Percentiles rank a stretch among this genome's conserved stretches.
Conservation (phyloP, 1,140 invertebrate genomes). For the Metaphire vulgaris region DNA sequence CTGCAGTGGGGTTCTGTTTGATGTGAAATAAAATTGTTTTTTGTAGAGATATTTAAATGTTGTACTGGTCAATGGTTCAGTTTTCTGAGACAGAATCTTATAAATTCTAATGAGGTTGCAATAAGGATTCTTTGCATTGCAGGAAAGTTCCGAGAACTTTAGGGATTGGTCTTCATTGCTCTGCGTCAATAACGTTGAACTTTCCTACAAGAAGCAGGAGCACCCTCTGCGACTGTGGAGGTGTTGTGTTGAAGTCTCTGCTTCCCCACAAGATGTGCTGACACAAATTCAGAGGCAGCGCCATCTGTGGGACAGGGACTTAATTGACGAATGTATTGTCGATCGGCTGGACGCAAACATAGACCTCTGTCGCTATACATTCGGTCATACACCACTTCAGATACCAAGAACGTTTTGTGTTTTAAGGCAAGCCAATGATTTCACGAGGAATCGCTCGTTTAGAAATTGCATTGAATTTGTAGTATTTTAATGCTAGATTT, state of each 20-base stretch:
- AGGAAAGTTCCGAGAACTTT: not conserved
- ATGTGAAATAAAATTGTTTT: not conserved
- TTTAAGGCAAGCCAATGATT: not conserved
- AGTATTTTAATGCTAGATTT: too few relatives aligned
- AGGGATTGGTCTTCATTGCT: not conserved
- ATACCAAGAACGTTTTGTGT: not conserved
- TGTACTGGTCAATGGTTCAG: too few relatives aligned
- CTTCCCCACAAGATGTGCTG: not conserved
- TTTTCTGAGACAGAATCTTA: too few relatives aligned
- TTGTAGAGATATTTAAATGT: not conserved
- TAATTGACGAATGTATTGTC: not conserved
- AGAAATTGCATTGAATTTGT: too few relatives aligned
- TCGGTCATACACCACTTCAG: not conserved
- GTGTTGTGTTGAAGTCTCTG: not conserved
- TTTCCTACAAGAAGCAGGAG: not conserved
- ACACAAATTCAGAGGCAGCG: not conserved
- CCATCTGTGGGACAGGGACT: not conserved
- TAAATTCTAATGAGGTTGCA: too few relatives aligned
- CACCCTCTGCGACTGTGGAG: not conserved
- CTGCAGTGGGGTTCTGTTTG: too few relatives aligned
- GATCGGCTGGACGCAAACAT: not conserved
- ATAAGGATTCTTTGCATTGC: not conserved
- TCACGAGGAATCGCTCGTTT: not conserved
- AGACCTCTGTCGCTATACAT: not conserved
- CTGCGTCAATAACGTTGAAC: not conserved